A percentile compares a stretch with the other conserved stretches of the same genome.
Conservation (phyloP, 1,140 invertebrate genomes). For the Vanessa tameamea region DNA sequence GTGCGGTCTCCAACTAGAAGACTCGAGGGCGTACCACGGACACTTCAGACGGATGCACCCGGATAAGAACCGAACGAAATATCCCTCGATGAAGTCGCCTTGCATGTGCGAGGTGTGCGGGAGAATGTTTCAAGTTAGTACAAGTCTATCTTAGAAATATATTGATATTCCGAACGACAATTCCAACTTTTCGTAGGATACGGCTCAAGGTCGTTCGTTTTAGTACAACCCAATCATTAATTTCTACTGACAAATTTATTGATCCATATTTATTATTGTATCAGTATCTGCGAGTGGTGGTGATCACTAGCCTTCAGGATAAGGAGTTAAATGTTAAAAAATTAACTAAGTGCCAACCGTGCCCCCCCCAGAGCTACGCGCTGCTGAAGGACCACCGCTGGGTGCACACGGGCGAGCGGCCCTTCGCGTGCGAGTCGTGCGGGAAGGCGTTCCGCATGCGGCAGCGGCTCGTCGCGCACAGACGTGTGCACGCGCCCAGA, state of each 20-base stretch:
- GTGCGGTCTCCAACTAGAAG: constrained; percentile 66
- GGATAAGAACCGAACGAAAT: constrained; percentile 75
- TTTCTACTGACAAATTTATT: too few species aligned
- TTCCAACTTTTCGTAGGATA: too few species aligned
- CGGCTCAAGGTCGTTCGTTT: too few species aligned
- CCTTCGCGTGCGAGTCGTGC: constrained; percentile 65
- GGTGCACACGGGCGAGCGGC: constrained; percentile 65
- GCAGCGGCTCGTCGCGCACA: constrained; percentile 62
- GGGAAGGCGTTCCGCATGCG: constrained; percentile 66
- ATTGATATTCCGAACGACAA: too few species aligned
- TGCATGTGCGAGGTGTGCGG: constrained; percentile 74
- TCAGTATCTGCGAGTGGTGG: too few species aligned
- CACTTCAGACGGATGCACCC: constrained; percentile 70
- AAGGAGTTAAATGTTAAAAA: too few species aligned
- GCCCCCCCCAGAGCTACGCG: constrained; percentile 51
- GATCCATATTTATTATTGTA: too few species aligned
- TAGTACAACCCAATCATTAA: too few species aligned
- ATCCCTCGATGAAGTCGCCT: constrained; percentile 69
- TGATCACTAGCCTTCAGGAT: too few species aligned
- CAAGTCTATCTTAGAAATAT: too few species aligned
- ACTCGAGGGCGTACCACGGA: constrained; percentile 66
- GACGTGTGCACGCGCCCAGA: constrained; percentile 50
- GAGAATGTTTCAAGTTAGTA: constrained; percentile 65
- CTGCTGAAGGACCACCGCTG: constrained; percentile 66
- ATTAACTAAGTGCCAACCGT: not conserved